These are phyloP conservation scores for Lateolabrax maculatus DNA, from an alignment of 2,797 vertebrate species.

Conservation along the genomic window DNA sequence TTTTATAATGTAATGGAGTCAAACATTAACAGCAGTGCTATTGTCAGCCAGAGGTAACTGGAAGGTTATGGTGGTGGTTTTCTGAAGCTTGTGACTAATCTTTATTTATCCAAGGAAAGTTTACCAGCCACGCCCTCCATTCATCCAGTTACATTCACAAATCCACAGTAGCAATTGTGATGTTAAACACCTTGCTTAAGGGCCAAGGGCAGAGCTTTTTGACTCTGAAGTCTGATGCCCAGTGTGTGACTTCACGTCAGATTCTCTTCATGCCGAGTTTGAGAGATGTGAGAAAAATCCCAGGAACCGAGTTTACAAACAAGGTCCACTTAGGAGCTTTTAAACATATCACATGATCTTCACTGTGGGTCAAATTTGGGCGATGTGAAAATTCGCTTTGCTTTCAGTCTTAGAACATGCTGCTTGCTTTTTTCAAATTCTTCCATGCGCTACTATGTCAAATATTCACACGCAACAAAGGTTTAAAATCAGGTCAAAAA, in stretches of 20 bases:
- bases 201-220: background rate
- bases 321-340: too few species aligned
- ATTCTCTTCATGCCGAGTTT: too few species aligned
- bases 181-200: background rate
- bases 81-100: conserved; percentile 19
- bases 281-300: background rate
- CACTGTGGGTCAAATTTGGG: background rate
- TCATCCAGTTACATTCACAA: conserved; percentile 1
- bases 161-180: too few species aligned
- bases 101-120: conserved; percentile 40
- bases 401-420: too few species aligned
- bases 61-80: conserved; percentile 3
- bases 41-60: conserved; percentile 33
- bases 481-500: background rate
- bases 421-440: too few species aligned
- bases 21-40: conserved; percentile 50
- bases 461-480: background rate
- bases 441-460: too few species aligned
- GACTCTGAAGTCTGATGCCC: background rate
- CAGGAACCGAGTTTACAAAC: background rate
- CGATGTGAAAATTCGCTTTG: too few species aligned
- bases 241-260: background rate
- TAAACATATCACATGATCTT: background rate
- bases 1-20: conserved; percentile 20
- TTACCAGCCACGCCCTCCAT: conserved; percentile 32